These are phyloP conservation scores for Iselma pallidipennis DNA, from an alignment of 2,888 invertebrate genomes.

Conservation along the genomic window DNA sequence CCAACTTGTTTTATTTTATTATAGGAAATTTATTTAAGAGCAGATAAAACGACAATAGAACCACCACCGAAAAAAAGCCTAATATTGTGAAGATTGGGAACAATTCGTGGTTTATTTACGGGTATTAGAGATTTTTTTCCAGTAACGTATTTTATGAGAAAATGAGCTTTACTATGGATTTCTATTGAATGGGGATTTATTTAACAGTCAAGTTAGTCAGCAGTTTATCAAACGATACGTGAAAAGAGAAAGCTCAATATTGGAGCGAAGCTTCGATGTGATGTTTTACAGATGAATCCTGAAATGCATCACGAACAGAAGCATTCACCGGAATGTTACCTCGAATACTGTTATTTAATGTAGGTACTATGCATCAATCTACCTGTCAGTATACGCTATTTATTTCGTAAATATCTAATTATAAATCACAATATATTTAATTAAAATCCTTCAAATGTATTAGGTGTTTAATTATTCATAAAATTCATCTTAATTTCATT, in stretches of 20 bases:
- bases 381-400: too few species aligned
- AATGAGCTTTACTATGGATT: neutral
- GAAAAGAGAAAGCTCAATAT: neutral
- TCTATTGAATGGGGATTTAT: slow-evolving; percentile 5
- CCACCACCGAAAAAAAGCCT: neutral
- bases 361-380: too few species aligned
- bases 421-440: too few species aligned
- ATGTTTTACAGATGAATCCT: too few species aligned
- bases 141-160: slow-evolving; percentile 8
- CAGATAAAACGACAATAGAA: neutral
- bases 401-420: too few species aligned
- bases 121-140: neutral
- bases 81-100: neutral
- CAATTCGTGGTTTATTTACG: neutral
- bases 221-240: slow-evolving; percentile 1
- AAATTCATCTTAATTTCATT: too few species aligned
- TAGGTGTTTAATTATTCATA: too few species aligned
- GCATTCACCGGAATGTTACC: too few species aligned
- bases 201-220: neutral
- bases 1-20: neutral
- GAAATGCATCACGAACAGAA: too few species aligned
- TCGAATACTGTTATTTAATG: too few species aligned
- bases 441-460: too few species aligned
- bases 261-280: too few species aligned
- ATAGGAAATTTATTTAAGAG: neutral